Conservation (phyloP, 2,797 vertebrate genomes). For the Oryzias sinensis region DNA sequence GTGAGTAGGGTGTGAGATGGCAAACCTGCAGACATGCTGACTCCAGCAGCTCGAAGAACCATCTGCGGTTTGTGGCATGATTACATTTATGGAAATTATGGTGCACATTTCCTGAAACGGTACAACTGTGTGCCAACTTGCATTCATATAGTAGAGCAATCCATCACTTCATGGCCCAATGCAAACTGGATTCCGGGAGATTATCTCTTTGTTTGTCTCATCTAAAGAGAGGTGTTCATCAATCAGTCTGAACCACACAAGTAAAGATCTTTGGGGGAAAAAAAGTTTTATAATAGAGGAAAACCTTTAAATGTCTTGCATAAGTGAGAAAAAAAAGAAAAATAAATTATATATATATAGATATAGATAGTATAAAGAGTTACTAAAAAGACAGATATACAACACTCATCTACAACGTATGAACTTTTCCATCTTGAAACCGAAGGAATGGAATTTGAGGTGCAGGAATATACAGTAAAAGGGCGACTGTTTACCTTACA, state of each 20-base stretch:
- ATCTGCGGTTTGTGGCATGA: constrained; percentile 30
- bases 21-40: constrained; percentile 34
- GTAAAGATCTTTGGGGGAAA: background rate
- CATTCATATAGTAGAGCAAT: constrained; percentile 46
- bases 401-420: too few species aligned
- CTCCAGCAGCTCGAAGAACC: constrained; percentile 26
- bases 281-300: too few species aligned
- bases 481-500: too few species aligned
- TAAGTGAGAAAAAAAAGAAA: too few species aligned
- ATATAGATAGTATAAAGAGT: too few species aligned
- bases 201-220: constrained; percentile 9
- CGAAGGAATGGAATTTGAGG: too few species aligned
- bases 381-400: too few species aligned
- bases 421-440: too few species aligned
- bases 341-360: too few species aligned
- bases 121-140: constrained; percentile 48
- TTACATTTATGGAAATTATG: constrained; percentile 63
- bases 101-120: constrained; percentile 49
- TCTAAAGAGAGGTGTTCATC: constrained; percentile 29
- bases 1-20: constrained; percentile 7
- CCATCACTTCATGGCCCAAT: constrained; percentile 46
- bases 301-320: too few species aligned
- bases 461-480: too few species aligned
- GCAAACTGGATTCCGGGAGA: constrained; percentile 20
- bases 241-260: constrained; percentile 33